Percentiles rank a stretch among this genome's conserved stretches.
These are phyloP conservation scores for Cyprinella venusta DNA, from an alignment of 2,797 vertebrate species.

Conservation along the genomic window DNA sequence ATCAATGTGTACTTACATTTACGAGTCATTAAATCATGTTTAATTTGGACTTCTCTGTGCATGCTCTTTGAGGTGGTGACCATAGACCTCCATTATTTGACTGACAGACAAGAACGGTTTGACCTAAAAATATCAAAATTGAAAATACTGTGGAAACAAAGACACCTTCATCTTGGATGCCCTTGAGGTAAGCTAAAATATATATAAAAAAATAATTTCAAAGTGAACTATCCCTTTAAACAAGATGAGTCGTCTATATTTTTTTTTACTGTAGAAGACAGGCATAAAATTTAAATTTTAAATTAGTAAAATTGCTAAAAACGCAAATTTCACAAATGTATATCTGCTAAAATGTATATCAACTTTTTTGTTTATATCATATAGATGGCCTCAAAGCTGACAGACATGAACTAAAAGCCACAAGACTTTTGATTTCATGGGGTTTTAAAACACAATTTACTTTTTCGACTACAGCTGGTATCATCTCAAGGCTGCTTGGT, in stretches of 20 bases:
- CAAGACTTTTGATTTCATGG: background rate
- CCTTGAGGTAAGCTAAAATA: too few species aligned
- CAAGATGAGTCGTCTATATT: background rate
- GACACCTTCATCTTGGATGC: too few species aligned
- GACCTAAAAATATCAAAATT: too few species aligned
- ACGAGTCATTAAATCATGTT: too few species aligned
- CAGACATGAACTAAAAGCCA: background rate
- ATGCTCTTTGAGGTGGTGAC: too few species aligned
- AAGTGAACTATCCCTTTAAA: too few species aligned
- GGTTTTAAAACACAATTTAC: slow-evolving; percentile 65
- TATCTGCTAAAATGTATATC: background rate
- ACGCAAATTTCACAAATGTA: background rate
- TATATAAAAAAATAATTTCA: too few species aligned
- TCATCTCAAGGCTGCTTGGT: slow-evolving; percentile 86
- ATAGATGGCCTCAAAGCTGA: background rate
- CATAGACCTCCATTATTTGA: too few species aligned
- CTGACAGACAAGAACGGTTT: too few species aligned
- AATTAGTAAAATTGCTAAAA: background rate
- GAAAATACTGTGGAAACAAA: too few species aligned
- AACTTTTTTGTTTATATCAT: background rate
- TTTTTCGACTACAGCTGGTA: slow-evolving; percentile 93
- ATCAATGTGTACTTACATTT: too few species aligned
- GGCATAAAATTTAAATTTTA: background rate
- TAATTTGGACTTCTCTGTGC: too few species aligned
- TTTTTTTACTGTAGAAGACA: background rate